Percentiles rank a stretch among this genome's conserved stretches.
These are phyloP conservation scores for Athene cunicularia DNA, from an alignment of 2,113 vertebrate genomes.

Conservation along the genomic window DNA sequence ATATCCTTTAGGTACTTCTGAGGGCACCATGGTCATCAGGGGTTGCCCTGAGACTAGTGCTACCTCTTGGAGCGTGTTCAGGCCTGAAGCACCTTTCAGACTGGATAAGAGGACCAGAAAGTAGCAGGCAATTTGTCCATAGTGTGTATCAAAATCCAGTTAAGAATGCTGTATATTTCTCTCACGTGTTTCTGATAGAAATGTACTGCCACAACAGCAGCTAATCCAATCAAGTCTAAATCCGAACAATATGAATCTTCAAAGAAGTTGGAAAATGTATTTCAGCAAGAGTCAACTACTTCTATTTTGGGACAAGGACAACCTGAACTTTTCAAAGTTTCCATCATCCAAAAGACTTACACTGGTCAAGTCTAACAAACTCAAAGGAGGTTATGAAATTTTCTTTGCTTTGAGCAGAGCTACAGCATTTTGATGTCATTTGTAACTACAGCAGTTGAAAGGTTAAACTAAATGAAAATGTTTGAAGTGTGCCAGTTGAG, in stretches of 20 bases:
- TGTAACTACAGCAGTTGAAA: neutral
- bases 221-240: neutral
- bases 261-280: neutral
- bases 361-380: neutral
- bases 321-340: neutral
- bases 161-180: neutral
- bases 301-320: neutral
- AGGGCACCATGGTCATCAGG: neutral
- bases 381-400: neutral
- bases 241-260: neutral
- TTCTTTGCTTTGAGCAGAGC: neutral
- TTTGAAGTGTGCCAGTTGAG: neutral
- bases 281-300: neutral
- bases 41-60: neutral
- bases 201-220: neutral
- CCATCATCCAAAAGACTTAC: neutral
- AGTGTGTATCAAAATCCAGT: neutral
- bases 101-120: neutral
- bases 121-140: neutral
- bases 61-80: neutral
- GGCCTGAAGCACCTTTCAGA: neutral
- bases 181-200: neutral
- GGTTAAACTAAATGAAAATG: neutral
- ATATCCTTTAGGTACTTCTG: neutral
- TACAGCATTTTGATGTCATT: neutral